These are phyloP conservation scores for Poliocrania exsul DNA, from an alignment of 2,797 vertebrate genomes.

Conservation along the genomic window DNA sequence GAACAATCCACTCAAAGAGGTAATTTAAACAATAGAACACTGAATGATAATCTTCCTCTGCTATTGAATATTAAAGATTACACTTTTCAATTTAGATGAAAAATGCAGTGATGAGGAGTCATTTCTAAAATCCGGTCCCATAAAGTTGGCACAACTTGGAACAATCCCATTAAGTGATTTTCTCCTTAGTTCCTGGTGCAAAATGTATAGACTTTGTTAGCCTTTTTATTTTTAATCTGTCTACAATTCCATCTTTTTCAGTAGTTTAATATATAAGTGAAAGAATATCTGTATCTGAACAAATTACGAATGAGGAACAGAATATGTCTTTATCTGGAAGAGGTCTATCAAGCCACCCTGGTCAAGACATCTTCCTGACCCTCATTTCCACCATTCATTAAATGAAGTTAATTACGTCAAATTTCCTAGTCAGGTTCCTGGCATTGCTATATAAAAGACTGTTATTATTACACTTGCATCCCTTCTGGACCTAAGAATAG, in stretches of 20 bases:
- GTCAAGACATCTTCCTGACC: not conserved
- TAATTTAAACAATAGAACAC: conserved; percentile 16
- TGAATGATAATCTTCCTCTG: not conserved
- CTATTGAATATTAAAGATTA: not conserved
- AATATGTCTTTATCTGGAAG: not conserved
- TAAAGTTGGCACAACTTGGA: not conserved
- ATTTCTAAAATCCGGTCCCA: not conserved
- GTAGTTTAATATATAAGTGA: not conserved
- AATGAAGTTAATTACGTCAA: not conserved
- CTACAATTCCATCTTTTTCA: not conserved
- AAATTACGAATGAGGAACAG: not conserved
- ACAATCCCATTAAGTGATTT: not conserved
- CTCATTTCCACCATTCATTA: not conserved
- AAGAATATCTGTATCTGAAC: not conserved
- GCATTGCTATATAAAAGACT: not conserved
- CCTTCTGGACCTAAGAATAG: not conserved
- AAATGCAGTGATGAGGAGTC: not conserved
- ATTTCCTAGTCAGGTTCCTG: not conserved
- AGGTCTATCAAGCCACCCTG: not conserved
- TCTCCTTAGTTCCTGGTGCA: not conserved
- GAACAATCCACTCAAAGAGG: not conserved
- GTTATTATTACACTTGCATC: not conserved
- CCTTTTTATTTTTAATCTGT: not conserved
- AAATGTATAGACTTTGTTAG: not conserved
- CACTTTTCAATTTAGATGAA: not conserved